Conservation (phyloP, 2,113 vertebrate species). For the Rhinogobius similis region DNA sequence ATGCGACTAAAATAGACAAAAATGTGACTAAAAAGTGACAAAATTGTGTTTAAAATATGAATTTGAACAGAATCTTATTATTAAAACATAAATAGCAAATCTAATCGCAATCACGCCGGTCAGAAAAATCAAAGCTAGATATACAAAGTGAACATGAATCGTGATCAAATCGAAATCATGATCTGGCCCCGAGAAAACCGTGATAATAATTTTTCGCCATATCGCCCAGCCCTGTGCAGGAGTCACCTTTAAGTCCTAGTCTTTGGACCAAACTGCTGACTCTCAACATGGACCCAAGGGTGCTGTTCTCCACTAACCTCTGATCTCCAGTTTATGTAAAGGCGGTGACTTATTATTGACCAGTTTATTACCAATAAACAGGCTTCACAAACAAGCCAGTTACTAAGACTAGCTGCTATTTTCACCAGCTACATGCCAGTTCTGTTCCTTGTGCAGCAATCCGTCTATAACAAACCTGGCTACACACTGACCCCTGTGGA, state of each 20-base stretch:
- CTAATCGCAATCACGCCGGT: too few species aligned
- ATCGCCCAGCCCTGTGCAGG: too few species aligned
- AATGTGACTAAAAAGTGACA: too few species aligned
- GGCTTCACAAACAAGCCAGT: conserved; percentile 5
- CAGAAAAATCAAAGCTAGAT: too few species aligned
- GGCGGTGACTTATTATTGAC: conserved; percentile 24
- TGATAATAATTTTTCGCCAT: too few species aligned
- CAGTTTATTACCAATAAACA: conserved; percentile 16
- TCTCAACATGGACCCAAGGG: conserved; percentile 12
- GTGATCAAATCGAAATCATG: too few species aligned
- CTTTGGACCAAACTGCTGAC: conserved; percentile 38
- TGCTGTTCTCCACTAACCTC: conserved; percentile 26
- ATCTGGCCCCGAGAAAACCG: too few species aligned
- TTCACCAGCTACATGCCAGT: conserved; percentile 37
- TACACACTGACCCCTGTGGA: conserved; percentile 63
- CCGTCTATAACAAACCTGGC: not conserved
- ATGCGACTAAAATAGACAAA: too few species aligned
- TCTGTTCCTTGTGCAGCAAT: conserved; percentile 24
- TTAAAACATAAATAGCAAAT: too few species aligned
- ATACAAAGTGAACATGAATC: too few species aligned
- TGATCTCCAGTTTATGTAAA: conserved; percentile 9
- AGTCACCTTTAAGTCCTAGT: conserved; percentile 1
- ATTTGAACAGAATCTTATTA: too few species aligned
- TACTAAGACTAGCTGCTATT: conserved; percentile 30
- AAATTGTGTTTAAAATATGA: too few species aligned